Base-by-base conservation (phyloP, 2,888 invertebrate genomes). In the Antitype chi region DNA sequence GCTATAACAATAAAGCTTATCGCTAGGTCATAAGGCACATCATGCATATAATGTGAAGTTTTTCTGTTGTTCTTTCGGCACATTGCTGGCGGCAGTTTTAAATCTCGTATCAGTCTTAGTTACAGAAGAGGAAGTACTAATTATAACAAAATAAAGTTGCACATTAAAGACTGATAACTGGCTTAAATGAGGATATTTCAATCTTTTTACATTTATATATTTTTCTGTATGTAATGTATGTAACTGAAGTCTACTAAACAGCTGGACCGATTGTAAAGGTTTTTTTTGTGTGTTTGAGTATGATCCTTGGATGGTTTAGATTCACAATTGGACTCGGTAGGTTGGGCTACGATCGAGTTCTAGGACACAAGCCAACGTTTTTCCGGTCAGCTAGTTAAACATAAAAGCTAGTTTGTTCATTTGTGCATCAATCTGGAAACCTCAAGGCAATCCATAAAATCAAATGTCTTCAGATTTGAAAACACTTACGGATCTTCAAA, bases 401-500 rank as follows among this genome's bases (percentile, higher is more conserved):
- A 20, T 32, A 11, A 55, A 32, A 53, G 9, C n/a, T 52, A 23
- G 20, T 11, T 32, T 68, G 17, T n/a, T 38, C 4, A 7, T n/a
- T 57, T 55, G n/a, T n/a, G n/a, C 17, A 20, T n/a, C 17, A 32
- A 67, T 57, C n/a, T 32, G n/a, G 6, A n/a, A 32, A 55, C 32
- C 6, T 11, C 15, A 52, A 28, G 2, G 28, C 15, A 28, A 23
- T 13, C 15, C 9, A 49, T 52, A 9, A n/a, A n/a, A 28, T 67
- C 3, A 68, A 55, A 38, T n/a, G 1, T 38, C 32, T 38, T 17
- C 32, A 38, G 32, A 38, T 38, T 49, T 17, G n/a, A 43, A 17
- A 78, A 47, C 15, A 94, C 97, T 93, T 93, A 97, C 95, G 97
- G 97, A 92, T 98, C 97, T 85, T 98, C 98, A 81, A 98, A 96